Conservation (phyloP, 2,797 vertebrate species). For the Rhinogobio ventralis region DNA sequence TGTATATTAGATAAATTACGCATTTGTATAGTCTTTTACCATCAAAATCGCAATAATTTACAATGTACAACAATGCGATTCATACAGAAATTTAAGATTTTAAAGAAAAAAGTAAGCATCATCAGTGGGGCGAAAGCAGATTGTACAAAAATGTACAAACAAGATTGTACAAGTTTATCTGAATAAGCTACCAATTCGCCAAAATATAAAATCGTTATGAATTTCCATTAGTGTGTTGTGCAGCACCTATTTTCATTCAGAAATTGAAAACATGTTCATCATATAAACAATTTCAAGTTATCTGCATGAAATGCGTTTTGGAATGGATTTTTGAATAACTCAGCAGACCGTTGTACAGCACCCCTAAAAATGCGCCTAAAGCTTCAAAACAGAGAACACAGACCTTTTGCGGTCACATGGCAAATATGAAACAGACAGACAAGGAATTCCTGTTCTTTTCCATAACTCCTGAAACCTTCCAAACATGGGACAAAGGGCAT, state of each 20-base stretch:
- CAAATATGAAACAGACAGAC: conserved; percentile 19
- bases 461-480: conserved; percentile 12
- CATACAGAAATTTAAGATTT: neutral
- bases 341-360: neutral
- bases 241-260: neutral
- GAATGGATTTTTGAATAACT: neutral
- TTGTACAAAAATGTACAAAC: neutral
- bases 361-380: neutral
- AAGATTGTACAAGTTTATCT: neutral
- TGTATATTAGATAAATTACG: too few species aligned
- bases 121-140: neutral
- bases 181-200: neutral
- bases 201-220: neutral
- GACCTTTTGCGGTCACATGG: neutral
- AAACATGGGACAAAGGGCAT: conserved; percentile 22
- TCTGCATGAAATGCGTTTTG: neutral
- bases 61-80: neutral
- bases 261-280: neutral
- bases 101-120: neutral
- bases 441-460: conserved; percentile 15
- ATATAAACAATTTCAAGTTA: neutral
- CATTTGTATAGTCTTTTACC: too few species aligned
- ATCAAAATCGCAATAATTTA: too few species aligned
- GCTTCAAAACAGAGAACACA: conserved; percentile 1
- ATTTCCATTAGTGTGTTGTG: neutral